phyloP scores from a whole-genome alignment of 2,888 invertebrate genomes.

The Nomada ruficornis region DNA sequence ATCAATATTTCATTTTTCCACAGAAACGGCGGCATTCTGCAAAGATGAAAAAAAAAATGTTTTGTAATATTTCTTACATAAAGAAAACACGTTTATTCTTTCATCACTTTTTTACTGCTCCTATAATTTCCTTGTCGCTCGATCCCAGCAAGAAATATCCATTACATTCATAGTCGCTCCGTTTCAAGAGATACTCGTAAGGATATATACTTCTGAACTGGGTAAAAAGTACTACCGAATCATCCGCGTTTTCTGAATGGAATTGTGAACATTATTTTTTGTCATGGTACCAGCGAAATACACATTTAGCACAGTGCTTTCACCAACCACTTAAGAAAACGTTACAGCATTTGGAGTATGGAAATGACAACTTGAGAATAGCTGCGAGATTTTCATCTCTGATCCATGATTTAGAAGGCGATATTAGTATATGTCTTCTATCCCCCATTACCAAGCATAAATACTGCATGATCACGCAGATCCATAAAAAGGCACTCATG shows the following conservation, averaged over 20 bases:
- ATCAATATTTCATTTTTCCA: conserved; percentile 75
- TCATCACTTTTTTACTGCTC: conserved; percentile 56
- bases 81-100: background rate
- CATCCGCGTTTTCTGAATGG: conserved; percentile 59
- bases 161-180: conserved; percentile 63
- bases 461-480: background rate
- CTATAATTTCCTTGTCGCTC: conserved; percentile 50
- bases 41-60: background rate
- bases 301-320: background rate
- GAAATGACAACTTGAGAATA: conserved; percentile 68
- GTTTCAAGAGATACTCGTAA: conserved; percentile 69
- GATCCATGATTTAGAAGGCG: conserved; percentile 66
- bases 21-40: conserved; percentile 70
- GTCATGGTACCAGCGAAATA: too few relatives aligned
- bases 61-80: background rate
- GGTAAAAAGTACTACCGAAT: conserved; percentile 65
- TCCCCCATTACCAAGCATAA: conserved; percentile 12
- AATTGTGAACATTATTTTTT: background rate
- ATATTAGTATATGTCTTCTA: conserved; percentile 43
- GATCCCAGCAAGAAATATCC: conserved; percentile 73
- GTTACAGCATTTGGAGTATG: conserved; percentile 72
- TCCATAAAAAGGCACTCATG: conserved; percentile 9
- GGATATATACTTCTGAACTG: conserved; percentile 73
- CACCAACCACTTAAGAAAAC: conserved; percentile 69
- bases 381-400: conserved; percentile 60